Evolutionary conservation across 2,888 invertebrate genomes (phyloP).

Genomic region (Petrophora chlorosata): DNA sequence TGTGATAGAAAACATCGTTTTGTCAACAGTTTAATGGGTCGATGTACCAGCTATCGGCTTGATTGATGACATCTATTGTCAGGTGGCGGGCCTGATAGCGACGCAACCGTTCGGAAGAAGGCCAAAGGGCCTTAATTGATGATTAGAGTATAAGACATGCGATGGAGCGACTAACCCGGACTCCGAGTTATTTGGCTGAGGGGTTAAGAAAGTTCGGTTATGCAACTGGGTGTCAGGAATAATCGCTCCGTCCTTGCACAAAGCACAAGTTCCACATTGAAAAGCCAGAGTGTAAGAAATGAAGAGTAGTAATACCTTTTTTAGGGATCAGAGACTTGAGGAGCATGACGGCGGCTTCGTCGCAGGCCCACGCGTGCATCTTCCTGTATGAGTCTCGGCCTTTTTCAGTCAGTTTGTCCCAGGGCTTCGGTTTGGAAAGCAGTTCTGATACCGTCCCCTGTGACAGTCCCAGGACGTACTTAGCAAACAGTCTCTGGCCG

Average conservation of each 20-base stretch:
- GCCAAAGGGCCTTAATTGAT: slow-evolving; percentile 41
- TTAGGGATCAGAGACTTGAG: slow-evolving; percentile 99
- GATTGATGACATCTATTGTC: slow-evolving; percentile 79
- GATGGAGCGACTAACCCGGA: slow-evolving; percentile 23
- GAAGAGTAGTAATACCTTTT: slow-evolving; percentile 90
- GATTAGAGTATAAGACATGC: slow-evolving; percentile 31
- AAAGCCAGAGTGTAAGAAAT: slow-evolving; percentile 47
- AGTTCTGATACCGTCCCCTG: slow-evolving; percentile 99
- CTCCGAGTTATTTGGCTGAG: slow-evolving; percentile 29
- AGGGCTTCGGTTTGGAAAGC: slow-evolving; percentile 99
- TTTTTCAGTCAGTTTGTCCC: slow-evolving; percentile 99
- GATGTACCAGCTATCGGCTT: slow-evolving; percentile 52
- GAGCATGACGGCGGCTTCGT: slow-evolving; percentile 97
- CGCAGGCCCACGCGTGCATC: slow-evolving; percentile 99
- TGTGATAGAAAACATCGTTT: slow-evolving; percentile 57
- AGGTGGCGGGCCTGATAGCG: slow-evolving; percentile 52
- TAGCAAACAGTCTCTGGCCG: slow-evolving; percentile 98
- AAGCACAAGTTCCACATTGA: slow-evolving; percentile 34
- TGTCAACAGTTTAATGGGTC: slow-evolving; percentile 65
- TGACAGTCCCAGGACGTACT: slow-evolving; percentile 97
- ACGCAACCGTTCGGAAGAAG: slow-evolving; percentile 38
- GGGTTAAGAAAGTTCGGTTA: slow-evolving; percentile 18
- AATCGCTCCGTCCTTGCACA: slow-evolving; percentile 25
- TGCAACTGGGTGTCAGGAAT: slow-evolving; percentile 8
- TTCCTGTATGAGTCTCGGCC: slow-evolving; percentile 99